Evolutionary conservation across 2,797 vertebrate species (phyloP), one percentile per base, ranked within the genome.

Genomic region (Pygocentrus nattereri): DNA sequence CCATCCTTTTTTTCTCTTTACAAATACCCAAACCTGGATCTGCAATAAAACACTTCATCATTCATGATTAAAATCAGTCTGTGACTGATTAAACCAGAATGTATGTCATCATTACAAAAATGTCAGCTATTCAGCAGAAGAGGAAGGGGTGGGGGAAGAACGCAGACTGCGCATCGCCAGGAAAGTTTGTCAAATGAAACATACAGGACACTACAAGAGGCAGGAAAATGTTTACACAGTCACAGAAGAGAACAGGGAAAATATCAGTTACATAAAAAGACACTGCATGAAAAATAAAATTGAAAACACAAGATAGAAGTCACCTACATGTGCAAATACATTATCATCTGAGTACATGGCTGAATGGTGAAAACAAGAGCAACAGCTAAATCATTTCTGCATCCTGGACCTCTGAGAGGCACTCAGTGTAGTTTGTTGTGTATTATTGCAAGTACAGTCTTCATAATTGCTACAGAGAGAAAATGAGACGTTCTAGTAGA

Each of bases 391-490:
- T 90, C 88, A 87, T 88, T 88, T 93, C 91, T 94, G 93, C 91
- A 92, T 93, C 90, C 90, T 90, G 90, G 90, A 90, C 92, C 94
- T 94, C 95, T 92, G 93, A 94, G 93, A 94, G 92, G 93, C 91
- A 93, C 93, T 94, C 94, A 93, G 93, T 91, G 90, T 93, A 91
- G 93, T 90, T 92, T 92, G 90, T 88, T 87, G 89, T 90, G 88
- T 88, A 92, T 95, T 95, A 95, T 95, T 95, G 94, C 94, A 83
- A 94, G 92, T 91, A 90, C 93, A 90, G 92, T 93, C 88, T 88
- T 89, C 92, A 91, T 92, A 94, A 91, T 94, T 95, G 94, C 95
- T 95, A 95, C 95, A 94, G 89, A 94, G 91, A 92, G 92, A 89
- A 92, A 85, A 75, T 89, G 80, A 89, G 64, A 30, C 86, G 88